These are phyloP conservation scores for Cryptoprocta ferox DNA, from an alignment of 2,797 vertebrate genomes.

Conservation along the genomic window DNA sequence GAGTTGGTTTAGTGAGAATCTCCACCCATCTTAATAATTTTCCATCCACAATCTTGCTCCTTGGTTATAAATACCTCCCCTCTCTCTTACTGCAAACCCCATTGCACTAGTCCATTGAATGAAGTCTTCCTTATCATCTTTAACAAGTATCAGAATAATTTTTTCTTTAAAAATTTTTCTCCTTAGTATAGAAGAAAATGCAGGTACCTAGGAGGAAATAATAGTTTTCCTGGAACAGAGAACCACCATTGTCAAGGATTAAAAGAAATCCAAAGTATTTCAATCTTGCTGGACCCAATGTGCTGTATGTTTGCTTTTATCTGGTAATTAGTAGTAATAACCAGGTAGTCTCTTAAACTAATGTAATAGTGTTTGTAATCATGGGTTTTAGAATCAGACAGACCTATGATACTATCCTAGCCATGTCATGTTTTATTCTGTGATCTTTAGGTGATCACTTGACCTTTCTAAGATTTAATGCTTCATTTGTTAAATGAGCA, in stretches of 20 bases:
- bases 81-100: background rate
- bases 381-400: background rate
- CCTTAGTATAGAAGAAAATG: background rate
- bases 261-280: background rate
- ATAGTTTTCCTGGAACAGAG: background rate
- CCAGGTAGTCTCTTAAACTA: background rate
- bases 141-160: background rate
- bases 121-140: background rate
- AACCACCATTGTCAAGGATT: background rate
- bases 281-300: background rate
- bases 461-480: background rate
- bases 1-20: background rate
- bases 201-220: background rate
- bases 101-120: background rate
- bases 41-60: background rate
- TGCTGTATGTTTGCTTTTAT: background rate
- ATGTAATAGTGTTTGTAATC: background rate
- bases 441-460: background rate
- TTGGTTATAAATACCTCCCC: background rate
- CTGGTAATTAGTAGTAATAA: background rate
- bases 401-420: background rate
- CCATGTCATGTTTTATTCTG: background rate
- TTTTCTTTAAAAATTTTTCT: background rate
- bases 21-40: background rate
- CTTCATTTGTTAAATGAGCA: background rate